These are phyloP conservation scores for Tipula confusa DNA, from an alignment of 2,888 invertebrate genomes.

Conservation along the genomic window DNA sequence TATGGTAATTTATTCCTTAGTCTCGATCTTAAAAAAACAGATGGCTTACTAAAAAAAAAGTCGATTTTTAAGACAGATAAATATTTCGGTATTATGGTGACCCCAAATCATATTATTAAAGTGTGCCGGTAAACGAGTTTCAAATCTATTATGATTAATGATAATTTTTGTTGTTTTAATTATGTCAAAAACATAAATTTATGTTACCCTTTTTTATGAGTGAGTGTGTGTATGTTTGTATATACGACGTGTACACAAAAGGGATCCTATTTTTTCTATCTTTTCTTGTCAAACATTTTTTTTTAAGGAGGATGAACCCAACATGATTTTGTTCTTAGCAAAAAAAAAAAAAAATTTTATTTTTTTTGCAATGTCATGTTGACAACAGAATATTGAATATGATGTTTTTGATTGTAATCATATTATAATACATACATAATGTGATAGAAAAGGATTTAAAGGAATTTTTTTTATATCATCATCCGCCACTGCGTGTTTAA, in stretches of 20 bases:
- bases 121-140: background rate
- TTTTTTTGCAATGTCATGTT: background rate
- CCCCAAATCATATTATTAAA: background rate
- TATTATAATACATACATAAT: background rate
- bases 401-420: slow-evolving; percentile 12
- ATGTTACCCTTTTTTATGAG: background rate
- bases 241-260: background rate
- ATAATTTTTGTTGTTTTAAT: slow-evolving; percentile 17
- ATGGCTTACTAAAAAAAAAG: no score
- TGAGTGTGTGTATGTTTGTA: no score
- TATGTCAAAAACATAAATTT: background rate
- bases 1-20: no score
- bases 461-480: background rate
- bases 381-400: slow-evolving; percentile 8
- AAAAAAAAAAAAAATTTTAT: background rate
- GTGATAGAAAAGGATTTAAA: slow-evolving; percentile 15
- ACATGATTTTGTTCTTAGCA: slow-evolving; percentile 1
- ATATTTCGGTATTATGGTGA: background rate
- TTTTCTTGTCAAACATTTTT: background rate
- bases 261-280: background rate
- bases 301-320: slow-evolving; percentile 15
- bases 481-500: slow-evolving; percentile 16
- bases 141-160: background rate
- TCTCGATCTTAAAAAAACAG: no score
- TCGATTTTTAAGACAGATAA: background rate